Percentiles rank a stretch among this genome's conserved stretches.
Evolutionary conservation across 2,797 vertebrate genomes (phyloP).

Genomic region (Mallotus villosus): DNA sequence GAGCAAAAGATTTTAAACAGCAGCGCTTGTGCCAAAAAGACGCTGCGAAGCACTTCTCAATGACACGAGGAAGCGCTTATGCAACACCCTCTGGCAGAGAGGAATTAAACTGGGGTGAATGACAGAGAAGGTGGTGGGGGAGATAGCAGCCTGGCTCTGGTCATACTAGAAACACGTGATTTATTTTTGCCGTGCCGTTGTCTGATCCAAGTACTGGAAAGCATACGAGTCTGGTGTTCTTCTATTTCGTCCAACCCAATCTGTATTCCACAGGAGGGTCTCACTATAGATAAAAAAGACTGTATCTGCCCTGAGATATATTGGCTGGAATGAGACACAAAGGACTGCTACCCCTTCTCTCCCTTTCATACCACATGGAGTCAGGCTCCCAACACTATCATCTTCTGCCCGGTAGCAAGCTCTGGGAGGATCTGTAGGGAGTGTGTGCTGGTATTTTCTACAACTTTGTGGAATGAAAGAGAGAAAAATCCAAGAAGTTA

Average conservation of each 20-base stretch:
- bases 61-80: constrained; percentile 36
- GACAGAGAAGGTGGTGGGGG: constrained; percentile 29
- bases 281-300: constrained; percentile 46
- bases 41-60: constrained; percentile 24
- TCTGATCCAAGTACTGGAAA: constrained; percentile 37
- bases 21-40: constrained; percentile 26
- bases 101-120: constrained; percentile 28
- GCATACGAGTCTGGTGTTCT: constrained; percentile 33
- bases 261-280: constrained; percentile 57
- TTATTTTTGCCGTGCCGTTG: constrained; percentile 54
- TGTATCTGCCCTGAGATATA: constrained; percentile 65
- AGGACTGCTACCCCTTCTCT: constrained; percentile 58
- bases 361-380: constrained; percentile 49
- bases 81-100: constrained; percentile 34
- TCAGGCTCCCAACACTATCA: constrained; percentile 48
- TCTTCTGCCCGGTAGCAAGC: constrained; percentile 33
- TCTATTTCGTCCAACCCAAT: constrained; percentile 52
- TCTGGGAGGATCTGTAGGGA: constrained; percentile 16
- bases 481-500: neutral
- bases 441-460: constrained; percentile 10
- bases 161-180: constrained; percentile 49
- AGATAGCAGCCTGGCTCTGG: constrained; percentile 34
- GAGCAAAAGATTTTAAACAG: constrained; percentile 28
- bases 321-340: constrained; percentile 64
- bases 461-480: neutral